Conservation (phyloP, 2,888 invertebrate species). For the Aphrophora alni region DNA sequence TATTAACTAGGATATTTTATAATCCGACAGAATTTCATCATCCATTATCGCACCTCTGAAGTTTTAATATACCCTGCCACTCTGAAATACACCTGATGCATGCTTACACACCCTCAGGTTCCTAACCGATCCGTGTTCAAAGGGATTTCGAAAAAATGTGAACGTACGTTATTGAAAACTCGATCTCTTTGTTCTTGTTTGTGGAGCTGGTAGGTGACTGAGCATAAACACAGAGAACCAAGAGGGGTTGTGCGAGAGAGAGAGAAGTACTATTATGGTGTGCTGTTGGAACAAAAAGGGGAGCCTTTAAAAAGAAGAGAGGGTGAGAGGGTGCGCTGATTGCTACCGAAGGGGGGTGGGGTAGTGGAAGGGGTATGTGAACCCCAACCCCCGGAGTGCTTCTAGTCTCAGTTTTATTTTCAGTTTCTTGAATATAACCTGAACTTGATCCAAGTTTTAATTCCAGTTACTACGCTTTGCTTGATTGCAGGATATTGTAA, state of each 20-base stretch:
- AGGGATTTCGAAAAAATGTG: not conserved
- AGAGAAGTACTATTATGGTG: not conserved
- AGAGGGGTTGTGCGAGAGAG: not conserved
- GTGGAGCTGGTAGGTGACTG: slow-evolving; percentile 6
- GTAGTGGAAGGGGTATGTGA: not conserved
- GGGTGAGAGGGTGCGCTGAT: slow-evolving; percentile 6
- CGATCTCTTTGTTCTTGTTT: slow-evolving; percentile 6
- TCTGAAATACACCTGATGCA: not conserved
- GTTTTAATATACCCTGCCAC: not conserved
- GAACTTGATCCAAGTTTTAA: too few species aligned
- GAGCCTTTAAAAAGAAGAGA: slow-evolving; percentile 3
- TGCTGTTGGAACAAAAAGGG: not conserved
- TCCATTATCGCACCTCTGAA: not conserved
- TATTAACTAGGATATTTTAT: too few species aligned
- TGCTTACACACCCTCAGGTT: not conserved
- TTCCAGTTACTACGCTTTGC: too few species aligned
- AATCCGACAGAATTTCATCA: too few species aligned
- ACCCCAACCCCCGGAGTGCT: too few species aligned
- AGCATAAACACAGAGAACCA: not conserved
- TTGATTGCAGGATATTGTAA: too few species aligned
- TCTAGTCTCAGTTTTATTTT: too few species aligned
- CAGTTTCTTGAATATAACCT: too few species aligned
- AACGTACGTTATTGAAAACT: not conserved
- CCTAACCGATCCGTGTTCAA: not conserved
- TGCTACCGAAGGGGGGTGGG: not conserved